Base-by-base conservation (phyloP, 1,140 invertebrate genomes). In the Oryzaephilus surinamensis region DNA sequence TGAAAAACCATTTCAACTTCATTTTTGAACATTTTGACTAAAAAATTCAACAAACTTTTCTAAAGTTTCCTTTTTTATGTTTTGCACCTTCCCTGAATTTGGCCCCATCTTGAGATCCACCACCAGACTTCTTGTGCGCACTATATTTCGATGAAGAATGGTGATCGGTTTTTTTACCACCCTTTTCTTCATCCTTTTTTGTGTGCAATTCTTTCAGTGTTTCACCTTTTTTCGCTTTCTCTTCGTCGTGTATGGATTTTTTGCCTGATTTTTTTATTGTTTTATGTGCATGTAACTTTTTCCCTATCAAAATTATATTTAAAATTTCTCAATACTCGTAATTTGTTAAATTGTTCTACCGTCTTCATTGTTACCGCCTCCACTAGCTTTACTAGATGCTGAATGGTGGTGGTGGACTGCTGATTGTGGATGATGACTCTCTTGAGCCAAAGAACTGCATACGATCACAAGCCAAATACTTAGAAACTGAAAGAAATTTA, bases 121-220 rank as follows among this genome's bases (percentile, higher is more conserved):
- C 57, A 14, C 35, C 44, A 10, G 33, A 28, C 8, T 54, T 38
- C 11, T 59, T 51, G 26, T 32, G 50, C 6, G 43, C 37, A 29
- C 47, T 45, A 31, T 57, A 50, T 8, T 38, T 36, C 23, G 28
- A 50, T 21, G 46, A 41, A 11, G 35, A 40, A 24, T 38, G 42
- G 18, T 49, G 35, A 12, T 50, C 43, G 6, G 47, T 45, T 34
- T 59, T 57, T 31, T 57, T 57, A 6, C 51, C 51, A 12, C 41
- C 51, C n/a, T 48, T 36, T 27, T 57, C 57, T 11, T 36, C 43
- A 31, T 52, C 45, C 12, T 42, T 31, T 28, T 39, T 46, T 19
- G 36, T 48, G 18, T 55, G 57, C 4, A 39, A 16, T 6, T 52
- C 37, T n/a, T 43, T 31, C 6, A 27, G 20, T 14, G 48, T 38